Evolutionary conservation across 2,113 vertebrate genomes (phyloP), one percentile per base, ranked within the genome.

Genomic region (Thymallus thymallus): DNA sequence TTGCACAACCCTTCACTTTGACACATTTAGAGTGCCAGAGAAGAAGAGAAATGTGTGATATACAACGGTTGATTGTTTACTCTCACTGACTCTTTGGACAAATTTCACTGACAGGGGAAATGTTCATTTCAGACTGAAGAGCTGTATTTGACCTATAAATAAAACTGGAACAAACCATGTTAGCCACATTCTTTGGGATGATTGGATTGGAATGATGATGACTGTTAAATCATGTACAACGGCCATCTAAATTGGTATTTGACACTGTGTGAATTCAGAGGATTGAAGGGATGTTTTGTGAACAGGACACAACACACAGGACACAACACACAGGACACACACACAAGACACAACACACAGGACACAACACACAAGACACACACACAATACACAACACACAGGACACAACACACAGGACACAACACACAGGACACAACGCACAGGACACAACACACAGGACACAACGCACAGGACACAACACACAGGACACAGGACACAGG

Each of bases 281-380:
- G 48, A 14, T 5, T 51, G 16, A 51, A 79, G 85, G 82, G 82
- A 85, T 81, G 79, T 86, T 85, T 85, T 60, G 67, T 87, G 81
- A 48, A 72, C n/a, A n/a, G n/a, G n/a, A 30, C 61, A n/a, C 23
- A 35, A 35, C 7, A 35, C 35, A 35, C 35, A 35, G 32, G 32
- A 32, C 30, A 30, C 30, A n/a, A 30, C n/a, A n/a, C n/a, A n/a
- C n/a, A n/a, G 4, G 32, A 32, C 30, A 32, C 30, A 32, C 6
- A 30, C n/a, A n/a, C n/a, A n/a, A n/a, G n/a, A n/a, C n/a, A n/a
- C n/a, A n/a, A n/a, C n/a, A n/a, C n/a, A n/a, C n/a, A n/a, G n/a
- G n/a, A n/a, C n/a, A n/a, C n/a, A n/a, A 51, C n/a, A 46, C 35
- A 26, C 23, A 26, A 2, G 26, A 29, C 62, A 46, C 46, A 20